Conservation (phyloP, 2,113 vertebrate species). For the Paracanthobrama guichenoti region DNA sequence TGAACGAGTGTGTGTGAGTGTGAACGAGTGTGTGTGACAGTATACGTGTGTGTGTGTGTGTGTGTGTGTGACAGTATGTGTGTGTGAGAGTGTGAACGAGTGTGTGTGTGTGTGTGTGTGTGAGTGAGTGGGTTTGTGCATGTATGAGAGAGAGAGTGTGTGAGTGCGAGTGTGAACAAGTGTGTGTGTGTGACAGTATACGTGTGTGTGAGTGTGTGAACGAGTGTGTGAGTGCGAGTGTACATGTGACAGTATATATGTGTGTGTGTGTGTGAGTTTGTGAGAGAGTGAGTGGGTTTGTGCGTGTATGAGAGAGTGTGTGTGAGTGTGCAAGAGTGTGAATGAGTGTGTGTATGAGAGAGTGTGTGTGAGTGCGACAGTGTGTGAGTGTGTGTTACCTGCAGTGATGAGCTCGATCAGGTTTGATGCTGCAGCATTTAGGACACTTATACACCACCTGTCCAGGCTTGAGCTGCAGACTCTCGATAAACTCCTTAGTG, state of each 20-base stretch:
- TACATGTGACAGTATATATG: conserved; percentile 62
- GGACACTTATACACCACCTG: conserved; percentile 99
- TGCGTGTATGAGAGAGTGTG: no score
- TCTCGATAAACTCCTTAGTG: conserved; percentile 98
- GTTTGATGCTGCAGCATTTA: conserved; percentile 99
- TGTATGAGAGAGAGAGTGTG: conserved; percentile 15
- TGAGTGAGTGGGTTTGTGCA: background rate
- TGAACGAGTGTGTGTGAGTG: no score
- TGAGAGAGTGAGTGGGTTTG: background rate
- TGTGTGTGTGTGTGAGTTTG: conserved; percentile 33
- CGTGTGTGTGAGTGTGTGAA: conserved; percentile 51
- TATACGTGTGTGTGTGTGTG: no score
- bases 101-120: background rate
- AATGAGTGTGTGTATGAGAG: no score
- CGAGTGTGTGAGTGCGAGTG: conserved; percentile 53
- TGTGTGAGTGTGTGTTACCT: conserved; percentile 74
- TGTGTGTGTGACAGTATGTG: accelerated
- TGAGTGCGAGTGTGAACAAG: conserved; percentile 13
- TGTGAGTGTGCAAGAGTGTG: no score
- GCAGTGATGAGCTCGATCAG: conserved; percentile 97
- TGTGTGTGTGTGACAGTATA: conserved; percentile 56
- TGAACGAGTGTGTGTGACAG: no score
- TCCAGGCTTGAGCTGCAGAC: conserved; percentile 94
- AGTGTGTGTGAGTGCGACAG: no score
- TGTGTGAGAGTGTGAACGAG: no score